phyloP scores from a whole-genome alignment of 2,113 vertebrate species.

The Cyprinodon tularosa region DNA sequence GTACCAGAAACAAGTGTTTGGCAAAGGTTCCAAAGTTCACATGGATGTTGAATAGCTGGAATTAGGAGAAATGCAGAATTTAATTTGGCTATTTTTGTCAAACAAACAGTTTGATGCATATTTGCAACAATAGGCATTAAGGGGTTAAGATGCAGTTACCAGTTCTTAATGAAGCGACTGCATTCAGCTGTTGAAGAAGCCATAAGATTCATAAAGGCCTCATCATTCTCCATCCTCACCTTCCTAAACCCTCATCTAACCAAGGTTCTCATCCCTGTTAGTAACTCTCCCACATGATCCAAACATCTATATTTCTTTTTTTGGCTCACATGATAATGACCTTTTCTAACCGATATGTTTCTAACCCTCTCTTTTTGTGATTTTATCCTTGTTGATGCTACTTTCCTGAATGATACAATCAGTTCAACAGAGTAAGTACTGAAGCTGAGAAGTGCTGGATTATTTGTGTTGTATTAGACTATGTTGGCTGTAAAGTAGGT shows the following conservation, averaged over 20 bases:
- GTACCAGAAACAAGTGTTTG: too few relatives aligned
- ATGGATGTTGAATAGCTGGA: too few relatives aligned
- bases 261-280: not conserved
- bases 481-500: conserved; percentile 17
- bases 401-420: conserved; percentile 56
- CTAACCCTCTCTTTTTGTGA: conserved; percentile 63
- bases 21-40: too few relatives aligned
- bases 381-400: conserved; percentile 42
- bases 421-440: conserved; percentile 78
- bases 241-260: conserved; percentile 19
- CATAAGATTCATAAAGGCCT: not conserved
- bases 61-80: too few relatives aligned
- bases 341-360: conserved; percentile 44
- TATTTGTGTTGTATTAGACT: conserved; percentile 20
- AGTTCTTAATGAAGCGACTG: conserved; percentile 2
- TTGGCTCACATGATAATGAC: conserved; percentile 10
- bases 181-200: conserved; percentile 1
- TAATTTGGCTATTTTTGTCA: too few relatives aligned
- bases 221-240: conserved; percentile 11
- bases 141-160: not conserved
- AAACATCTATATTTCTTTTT: not conserved
- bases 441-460: not conserved
- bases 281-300: conserved; percentile 15
- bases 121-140: not conserved
- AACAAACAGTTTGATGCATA: too few relatives aligned